Base-by-base conservation (phyloP, 1,140 invertebrate genomes). In the Antheraea mylitta region DNA sequence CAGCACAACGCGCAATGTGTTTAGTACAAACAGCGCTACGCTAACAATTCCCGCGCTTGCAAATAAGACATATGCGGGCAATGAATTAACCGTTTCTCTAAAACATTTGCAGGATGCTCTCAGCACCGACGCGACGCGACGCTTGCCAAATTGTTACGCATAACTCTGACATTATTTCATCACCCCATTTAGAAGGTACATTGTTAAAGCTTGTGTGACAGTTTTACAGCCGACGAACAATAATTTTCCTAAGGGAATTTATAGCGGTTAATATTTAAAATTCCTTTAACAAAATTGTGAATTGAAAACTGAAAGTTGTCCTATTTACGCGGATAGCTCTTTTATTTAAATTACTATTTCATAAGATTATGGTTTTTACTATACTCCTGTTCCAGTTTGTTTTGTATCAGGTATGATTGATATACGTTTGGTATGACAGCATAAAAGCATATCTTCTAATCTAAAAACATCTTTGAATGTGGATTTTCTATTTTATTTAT, bases 131-230 rank as follows among this genome's bases (percentile, higher is more conserved):
- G 11, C 16, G 6, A 13, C 45, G 16, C 45, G 45, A 16, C 45
- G 45, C 45, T 53, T 53, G 45, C 45, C 45, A 53, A 53, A 53
- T 53, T 53, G 45, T 53, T 53, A 53, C 45, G 45, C 45, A 53
- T 53, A 53, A 53, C 45, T 53, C 45, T 53, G 11, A 53, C 13
- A 53, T 13, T 53, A 42, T 53, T 53, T 16, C 45, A 53, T 16
- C 45, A n/a, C 45, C 45, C 9, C 13, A n/a, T 53, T 53, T 16
- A 53, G 16, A 53, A 53, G 16, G 13, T 16, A 53, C 11, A 53
- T 53, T 53, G 45, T 53, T 53, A 16, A 13, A 53, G 10, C 16
- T 13, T 5, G 10, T 16, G 45, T 53, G 45, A 53, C 45, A 53
- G 45, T 53, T 53, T 53, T 53, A 53, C 45, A 53, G 13, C 45